These are phyloP conservation scores for Tetraodon nigroviridis DNA, from an alignment of 2,113 vertebrate genomes.

Conservation along the genomic window DNA sequence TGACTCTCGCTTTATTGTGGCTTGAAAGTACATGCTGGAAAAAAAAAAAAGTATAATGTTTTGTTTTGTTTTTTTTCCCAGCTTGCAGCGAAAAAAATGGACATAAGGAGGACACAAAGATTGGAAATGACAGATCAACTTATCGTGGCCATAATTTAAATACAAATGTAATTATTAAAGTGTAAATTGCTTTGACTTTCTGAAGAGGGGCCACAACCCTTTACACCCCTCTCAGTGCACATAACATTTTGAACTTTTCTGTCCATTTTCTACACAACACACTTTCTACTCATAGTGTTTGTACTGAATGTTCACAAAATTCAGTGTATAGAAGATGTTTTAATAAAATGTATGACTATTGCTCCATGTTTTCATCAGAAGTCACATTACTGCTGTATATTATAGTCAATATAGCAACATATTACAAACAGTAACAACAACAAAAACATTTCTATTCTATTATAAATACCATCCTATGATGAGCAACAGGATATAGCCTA, in stretches of 20 bases:
- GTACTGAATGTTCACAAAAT: too few relatives aligned
- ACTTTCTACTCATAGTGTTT: too few relatives aligned
- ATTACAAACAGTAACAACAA: not conserved
- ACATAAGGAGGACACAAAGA: conserved; percentile 34
- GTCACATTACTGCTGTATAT: too few relatives aligned
- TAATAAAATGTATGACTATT: too few relatives aligned
- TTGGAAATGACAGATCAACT: conserved; percentile 60
- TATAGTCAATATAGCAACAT: too few relatives aligned
- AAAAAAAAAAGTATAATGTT: conserved; percentile 66
- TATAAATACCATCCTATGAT: not conserved
- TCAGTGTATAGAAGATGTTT: too few relatives aligned
- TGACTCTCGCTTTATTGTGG: conserved; percentile 72
- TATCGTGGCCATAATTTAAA: conserved; percentile 58
- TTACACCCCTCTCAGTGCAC: conserved; percentile 22
- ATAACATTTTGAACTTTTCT: not conserved
- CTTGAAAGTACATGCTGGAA: conserved; percentile 66
- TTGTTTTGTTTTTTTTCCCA: conserved; percentile 44
- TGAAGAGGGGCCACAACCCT: conserved; percentile 36
- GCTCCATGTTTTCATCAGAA: too few relatives aligned
- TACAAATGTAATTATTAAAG: conserved; percentile 67
- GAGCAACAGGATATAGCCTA: not conserved
- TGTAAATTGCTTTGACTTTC: conserved; percentile 65
- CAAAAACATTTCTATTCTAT: not conserved
- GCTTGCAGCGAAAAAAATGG: conserved; percentile 48
- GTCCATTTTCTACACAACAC: too few relatives aligned